Conservation (phyloP, 2,113 vertebrate genomes). For the Monarcha castaneiventris region DNA sequence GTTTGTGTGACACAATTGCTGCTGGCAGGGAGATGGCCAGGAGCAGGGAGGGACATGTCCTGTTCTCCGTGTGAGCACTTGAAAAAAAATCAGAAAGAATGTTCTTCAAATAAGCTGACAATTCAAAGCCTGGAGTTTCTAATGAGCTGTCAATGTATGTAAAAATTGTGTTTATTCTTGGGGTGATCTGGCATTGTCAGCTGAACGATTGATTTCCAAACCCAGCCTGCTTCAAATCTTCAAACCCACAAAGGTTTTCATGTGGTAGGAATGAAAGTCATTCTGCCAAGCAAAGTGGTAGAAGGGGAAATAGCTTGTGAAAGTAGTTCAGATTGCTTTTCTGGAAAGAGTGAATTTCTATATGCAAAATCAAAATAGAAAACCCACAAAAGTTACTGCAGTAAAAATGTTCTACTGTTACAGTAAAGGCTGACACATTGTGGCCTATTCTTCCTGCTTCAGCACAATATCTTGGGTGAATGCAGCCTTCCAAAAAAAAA, state of each 20-base stretch:
- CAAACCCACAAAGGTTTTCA: neutral
- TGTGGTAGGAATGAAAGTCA: neutral
- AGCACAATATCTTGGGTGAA: neutral
- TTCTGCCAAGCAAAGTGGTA: neutral
- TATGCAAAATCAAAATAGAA: neutral
- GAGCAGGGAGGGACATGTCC: neutral
- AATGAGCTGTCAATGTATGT: neutral
- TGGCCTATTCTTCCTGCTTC: neutral
- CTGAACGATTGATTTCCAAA: neutral
- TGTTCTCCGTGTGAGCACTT: neutral
- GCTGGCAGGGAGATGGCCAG: neutral
- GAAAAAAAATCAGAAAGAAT: neutral
- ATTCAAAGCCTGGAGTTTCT: neutral
- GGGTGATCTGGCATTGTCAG: neutral
- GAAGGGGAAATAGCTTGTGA: neutral
- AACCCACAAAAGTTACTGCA: neutral
- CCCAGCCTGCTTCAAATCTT: neutral
- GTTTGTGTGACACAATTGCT: neutral
- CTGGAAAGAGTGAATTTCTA: neutral
- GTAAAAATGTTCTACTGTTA: neutral
- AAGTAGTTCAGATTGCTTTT: neutral
- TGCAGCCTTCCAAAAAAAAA: neutral
- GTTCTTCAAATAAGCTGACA: neutral
- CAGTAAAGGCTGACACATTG: neutral
- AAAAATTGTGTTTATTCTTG: neutral